phyloP scores from a whole-genome alignment of 2,797 vertebrate species.

The Glossophaga mutica region DNA sequence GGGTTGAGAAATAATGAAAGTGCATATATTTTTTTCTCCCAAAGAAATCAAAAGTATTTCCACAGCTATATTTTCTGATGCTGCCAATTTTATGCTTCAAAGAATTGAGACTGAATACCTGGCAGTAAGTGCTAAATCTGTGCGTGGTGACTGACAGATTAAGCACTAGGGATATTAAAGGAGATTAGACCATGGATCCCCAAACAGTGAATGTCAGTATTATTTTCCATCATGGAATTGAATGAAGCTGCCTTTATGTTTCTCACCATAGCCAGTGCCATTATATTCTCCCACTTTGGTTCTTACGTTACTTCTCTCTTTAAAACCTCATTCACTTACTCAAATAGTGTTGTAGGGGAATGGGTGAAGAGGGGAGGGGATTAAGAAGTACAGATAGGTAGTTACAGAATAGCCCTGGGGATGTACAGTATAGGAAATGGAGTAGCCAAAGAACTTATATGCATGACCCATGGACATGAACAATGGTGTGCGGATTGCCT shows the following conservation, averaged over 20 bases:
- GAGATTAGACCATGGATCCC: conserved; percentile 74
- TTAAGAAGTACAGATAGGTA: neutral
- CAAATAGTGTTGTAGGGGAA: neutral
- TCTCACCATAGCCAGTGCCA: conserved; percentile 2
- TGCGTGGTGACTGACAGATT: conserved; percentile 78
- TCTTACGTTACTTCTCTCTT: conserved; percentile 21
- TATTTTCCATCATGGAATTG: conserved; percentile 69
- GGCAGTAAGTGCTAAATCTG: conserved; percentile 76
- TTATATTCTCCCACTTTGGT: conserved; percentile 23
- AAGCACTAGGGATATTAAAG: conserved; percentile 74
- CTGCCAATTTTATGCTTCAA: conserved; percentile 77
- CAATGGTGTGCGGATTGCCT: neutral
- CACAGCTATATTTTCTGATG: conserved; percentile 52
- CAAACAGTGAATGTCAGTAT: conserved; percentile 70
- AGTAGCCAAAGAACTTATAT: neutral
- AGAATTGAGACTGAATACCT: conserved; percentile 76
- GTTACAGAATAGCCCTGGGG: neutral
- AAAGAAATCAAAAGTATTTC: conserved; percentile 60
- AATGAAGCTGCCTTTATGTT: conserved; percentile 68
- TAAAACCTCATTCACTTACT: conserved; percentile 44
- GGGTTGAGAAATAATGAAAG: conserved; percentile 59
- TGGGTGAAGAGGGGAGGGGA: neutral
- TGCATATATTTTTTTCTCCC: neutral
- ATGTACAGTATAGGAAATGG: neutral
- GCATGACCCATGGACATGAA: neutral